phyloP scores from a whole-genome alignment of 2,888 invertebrate species.

The Amphipyra berbera region DNA sequence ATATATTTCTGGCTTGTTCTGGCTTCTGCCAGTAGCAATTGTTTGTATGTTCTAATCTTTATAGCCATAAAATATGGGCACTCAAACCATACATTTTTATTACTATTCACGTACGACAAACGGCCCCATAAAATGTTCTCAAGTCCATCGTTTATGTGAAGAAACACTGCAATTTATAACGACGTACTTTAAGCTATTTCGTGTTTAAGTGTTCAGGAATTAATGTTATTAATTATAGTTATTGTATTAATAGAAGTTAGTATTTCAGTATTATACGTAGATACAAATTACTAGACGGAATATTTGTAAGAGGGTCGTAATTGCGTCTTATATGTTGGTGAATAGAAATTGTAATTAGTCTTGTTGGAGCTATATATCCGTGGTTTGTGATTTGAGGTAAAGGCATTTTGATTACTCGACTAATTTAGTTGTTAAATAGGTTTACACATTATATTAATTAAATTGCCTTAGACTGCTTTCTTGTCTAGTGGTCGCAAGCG shows the following conservation, averaged over 20 bases:
- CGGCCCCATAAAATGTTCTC: conserved; percentile 17
- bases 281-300: conserved; percentile 9
- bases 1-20: too few species aligned
- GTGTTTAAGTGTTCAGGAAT: conserved; percentile 43
- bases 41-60: conserved; percentile 4
- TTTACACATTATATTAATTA: too few species aligned
- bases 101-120: conserved; percentile 11
- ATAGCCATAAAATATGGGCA: conserved; percentile 17
- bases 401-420: not conserved
- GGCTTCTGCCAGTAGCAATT: not conserved
- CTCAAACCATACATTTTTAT: conserved; percentile 26
- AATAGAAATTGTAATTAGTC: not conserved
- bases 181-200: conserved; percentile 50
- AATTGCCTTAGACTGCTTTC: too few species aligned
- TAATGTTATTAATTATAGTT: conserved; percentile 42
- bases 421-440: not conserved
- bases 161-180: conserved; percentile 37
- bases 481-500: too few species aligned
- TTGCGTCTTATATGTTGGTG: not conserved
- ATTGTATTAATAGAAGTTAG: conserved; percentile 18
- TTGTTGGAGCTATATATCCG: not conserved
- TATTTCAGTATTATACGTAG: not conserved
- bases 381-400: not conserved
- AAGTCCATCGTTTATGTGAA: conserved; percentile 41
- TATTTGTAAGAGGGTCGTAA: not conserved